phyloP scores from a whole-genome alignment of 1,140 invertebrate genomes.

The Drepana arcuata region DNA sequence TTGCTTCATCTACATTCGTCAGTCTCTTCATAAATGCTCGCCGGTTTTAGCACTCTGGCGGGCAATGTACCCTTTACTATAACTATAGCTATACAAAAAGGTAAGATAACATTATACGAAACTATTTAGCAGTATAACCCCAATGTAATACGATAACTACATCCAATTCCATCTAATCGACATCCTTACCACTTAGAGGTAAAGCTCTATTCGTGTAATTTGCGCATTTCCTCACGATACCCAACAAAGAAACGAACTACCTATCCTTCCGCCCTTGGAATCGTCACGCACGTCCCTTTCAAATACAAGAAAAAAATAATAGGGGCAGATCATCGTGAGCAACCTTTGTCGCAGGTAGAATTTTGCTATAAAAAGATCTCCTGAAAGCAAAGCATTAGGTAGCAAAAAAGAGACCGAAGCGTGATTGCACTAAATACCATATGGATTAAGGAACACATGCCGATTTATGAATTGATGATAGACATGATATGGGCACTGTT shows the following conservation, averaged over 20 bases:
- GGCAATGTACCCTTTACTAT: too few relatives aligned
- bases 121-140: too few relatives aligned
- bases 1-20: too few relatives aligned
- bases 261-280: constrained; percentile 63
- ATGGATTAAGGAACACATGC: constrained; percentile 53
- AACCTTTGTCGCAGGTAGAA: constrained; percentile 55
- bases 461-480: constrained; percentile 39
- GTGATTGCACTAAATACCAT: constrained; percentile 42
- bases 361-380: constrained; percentile 32
- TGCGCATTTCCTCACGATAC: constrained; percentile 44
- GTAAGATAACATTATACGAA: too few relatives aligned
- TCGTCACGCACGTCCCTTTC: constrained; percentile 59
- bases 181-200: background rate
- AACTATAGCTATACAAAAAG: too few relatives aligned
- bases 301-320: constrained; percentile 51
- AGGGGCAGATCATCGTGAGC: constrained; percentile 39
- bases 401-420: constrained; percentile 41
- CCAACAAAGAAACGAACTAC: constrained; percentile 42
- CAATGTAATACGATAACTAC: background rate
- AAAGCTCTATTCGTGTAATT: constrained; percentile 23
- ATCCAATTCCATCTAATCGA: background rate
- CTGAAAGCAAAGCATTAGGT: constrained; percentile 37
- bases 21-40: too few relatives aligned
- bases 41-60: too few relatives aligned
- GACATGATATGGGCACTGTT: constrained; percentile 40